phyloP scores from a whole-genome alignment of 2,888 invertebrate species.

The Calliphora vomitoria region DNA sequence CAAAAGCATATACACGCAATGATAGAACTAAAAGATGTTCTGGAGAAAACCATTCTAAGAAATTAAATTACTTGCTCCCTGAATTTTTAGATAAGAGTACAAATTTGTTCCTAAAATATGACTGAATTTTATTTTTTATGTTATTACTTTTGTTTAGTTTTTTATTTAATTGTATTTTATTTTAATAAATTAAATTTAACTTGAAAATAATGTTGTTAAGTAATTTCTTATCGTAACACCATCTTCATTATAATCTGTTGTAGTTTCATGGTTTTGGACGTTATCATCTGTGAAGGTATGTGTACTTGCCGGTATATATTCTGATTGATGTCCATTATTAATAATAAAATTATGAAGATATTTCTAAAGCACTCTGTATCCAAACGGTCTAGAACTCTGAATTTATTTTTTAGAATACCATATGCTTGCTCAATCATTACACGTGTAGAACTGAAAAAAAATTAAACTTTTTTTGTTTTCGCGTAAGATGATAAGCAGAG shows the following conservation, averaged over 20 bases:
- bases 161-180: constrained; percentile 6
- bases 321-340: constrained; percentile 25
- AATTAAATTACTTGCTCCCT: too few species aligned
- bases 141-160: constrained; percentile 7
- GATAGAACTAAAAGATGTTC: neutral
- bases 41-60: too few species aligned
- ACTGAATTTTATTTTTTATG: neutral
- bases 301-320: neutral
- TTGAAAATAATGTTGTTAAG: constrained; percentile 37
- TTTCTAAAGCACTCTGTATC: constrained; percentile 1
- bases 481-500: constrained; percentile 58
- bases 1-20: neutral
- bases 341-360: constrained; percentile 55
- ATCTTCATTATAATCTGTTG: constrained; percentile 32
- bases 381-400: constrained; percentile 36
- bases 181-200: constrained; percentile 11
- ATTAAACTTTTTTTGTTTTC: constrained; percentile 59
- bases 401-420: constrained; percentile 48
- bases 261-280: neutral
- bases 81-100: too few species aligned
- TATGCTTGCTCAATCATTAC: constrained; percentile 60
- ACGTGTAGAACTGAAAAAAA: constrained; percentile 49
- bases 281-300: too few species aligned
- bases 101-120: too few species aligned
- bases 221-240: constrained; percentile 14